A percentile compares a stretch with the other conserved stretches of the same genome.
These are phyloP conservation scores for Aratinga solstitialis DNA, from an alignment of 2,797 vertebrate genomes.

Conservation along the genomic window DNA sequence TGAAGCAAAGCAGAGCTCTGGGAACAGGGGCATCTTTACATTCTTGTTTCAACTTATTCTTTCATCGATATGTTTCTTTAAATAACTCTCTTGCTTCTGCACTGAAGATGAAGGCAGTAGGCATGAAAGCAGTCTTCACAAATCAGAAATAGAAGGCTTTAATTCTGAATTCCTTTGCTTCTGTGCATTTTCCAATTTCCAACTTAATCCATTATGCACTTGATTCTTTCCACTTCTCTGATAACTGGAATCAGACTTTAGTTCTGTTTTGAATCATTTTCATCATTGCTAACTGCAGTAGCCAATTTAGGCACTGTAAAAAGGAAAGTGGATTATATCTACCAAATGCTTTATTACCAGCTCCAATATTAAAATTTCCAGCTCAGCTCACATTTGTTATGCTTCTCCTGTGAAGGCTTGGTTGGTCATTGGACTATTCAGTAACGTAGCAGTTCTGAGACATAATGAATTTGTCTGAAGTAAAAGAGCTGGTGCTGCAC, in stretches of 20 bases:
- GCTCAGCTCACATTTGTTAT: background rate
- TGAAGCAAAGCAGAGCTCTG: slow-evolving; percentile 34
- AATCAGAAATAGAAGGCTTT: slow-evolving; percentile 33
- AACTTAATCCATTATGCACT: background rate
- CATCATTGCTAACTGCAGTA: background rate
- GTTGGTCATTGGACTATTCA: background rate
- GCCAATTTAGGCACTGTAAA: background rate
- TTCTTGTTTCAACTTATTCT: slow-evolving; percentile 48
- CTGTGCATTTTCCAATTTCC: slow-evolving; percentile 15
- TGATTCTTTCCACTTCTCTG: background rate
- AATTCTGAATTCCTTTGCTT: slow-evolving; percentile 26
- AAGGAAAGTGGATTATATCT: background rate
- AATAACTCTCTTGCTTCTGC: slow-evolving; percentile 40
- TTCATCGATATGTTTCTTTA: slow-evolving; percentile 54
- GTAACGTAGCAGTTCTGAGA: background rate
- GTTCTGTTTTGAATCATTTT: background rate
- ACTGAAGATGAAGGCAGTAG: slow-evolving; percentile 23
- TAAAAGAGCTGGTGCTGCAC: background rate
- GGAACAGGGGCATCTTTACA: slow-evolving; percentile 38
- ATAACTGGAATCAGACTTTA: background rate
- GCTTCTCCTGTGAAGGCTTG: background rate
- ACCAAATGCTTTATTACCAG: background rate
- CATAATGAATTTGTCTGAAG: background rate
- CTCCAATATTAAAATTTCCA: background rate
- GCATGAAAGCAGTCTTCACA: slow-evolving; percentile 8